Base-by-base conservation (phyloP, 2,888 invertebrate species). In the Vesta saturnalis region DNA sequence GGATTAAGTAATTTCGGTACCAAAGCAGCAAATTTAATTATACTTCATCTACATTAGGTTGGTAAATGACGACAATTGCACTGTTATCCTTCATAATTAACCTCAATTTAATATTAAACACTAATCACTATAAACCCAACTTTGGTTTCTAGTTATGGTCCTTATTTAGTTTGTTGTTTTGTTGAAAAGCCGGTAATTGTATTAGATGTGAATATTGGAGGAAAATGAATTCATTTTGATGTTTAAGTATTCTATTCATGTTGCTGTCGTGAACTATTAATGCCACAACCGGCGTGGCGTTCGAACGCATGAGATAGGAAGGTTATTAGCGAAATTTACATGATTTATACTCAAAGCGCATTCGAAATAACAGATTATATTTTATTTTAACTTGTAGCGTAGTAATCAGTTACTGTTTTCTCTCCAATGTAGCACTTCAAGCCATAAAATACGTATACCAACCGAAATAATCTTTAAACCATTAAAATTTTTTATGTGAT, bases 101-200 rank as follows among this genome's bases (percentile, higher is more conserved):
- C 60, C 47, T 59, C 30, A 39, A 55, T 3, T 43, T 65, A 60
- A 55, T 55, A 55, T 55, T 60, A 65, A 69, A 60, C 58, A 52
- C 61, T 69, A 65, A 65, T 69, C 58, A 59, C 59, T 64, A 64
- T 23, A 49, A 18, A 18, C 59, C 69, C 47, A 59, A 69, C 60
- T 66, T 62, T 64, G 56, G 60, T 47, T 64, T 63, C 70, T 59
- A 66, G 69, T 69, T 66, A 69, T 69, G 66, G 66, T 66, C 72
- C 74, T 74, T 74, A 76, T 76, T 76, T 74, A 72, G 74, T 74
- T 75, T 74, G 75, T 72, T 73, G 67, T 76, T 73, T 72, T 73
- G 69, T 68, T 72, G 73, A 70, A 70, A 74, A 74, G 68, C 73
- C 71, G 73, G 75, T 76, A 76, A 76, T 76, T 76, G 75, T 64